A percentile compares a stretch with the other conserved stretches of the same genome.
These are phyloP conservation scores for Manis javanica DNA, from an alignment of 2,797 vertebrate species.

Conservation along the genomic window DNA sequence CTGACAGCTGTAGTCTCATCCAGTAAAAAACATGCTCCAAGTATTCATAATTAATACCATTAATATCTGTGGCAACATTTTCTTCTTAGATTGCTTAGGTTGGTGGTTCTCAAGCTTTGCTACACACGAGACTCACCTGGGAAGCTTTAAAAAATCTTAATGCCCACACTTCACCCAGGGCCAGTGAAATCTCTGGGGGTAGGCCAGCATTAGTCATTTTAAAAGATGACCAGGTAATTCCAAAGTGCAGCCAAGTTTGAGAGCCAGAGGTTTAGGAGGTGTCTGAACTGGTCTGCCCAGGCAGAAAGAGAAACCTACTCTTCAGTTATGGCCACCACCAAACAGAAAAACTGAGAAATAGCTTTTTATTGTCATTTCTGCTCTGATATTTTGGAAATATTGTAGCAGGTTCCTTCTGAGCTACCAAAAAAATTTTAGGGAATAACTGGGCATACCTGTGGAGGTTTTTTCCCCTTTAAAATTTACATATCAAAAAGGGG, in stretches of 20 bases:
- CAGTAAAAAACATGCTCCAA: not conserved
- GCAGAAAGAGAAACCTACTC: not conserved
- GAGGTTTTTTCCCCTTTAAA: not conserved
- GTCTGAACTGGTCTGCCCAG: not conserved
- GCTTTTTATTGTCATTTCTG: not conserved
- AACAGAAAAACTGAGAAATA: not conserved
- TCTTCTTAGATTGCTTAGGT: not conserved
- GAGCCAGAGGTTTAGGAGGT: not conserved
- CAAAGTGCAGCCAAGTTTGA: not conserved
- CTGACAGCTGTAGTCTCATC: not conserved
- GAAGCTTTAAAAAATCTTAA: not conserved
- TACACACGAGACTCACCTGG: not conserved
- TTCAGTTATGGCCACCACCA: not conserved
- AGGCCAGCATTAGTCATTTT: not conserved
- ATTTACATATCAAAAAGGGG: not conserved
- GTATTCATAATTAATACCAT: not conserved
- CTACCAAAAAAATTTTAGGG: not conserved
- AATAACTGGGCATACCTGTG: not conserved
- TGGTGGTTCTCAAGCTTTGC: not conserved
- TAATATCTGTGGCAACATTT: not conserved
- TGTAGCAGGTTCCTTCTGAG: not conserved
- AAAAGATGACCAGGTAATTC: not conserved
- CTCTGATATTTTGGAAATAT: conserved; percentile 19
- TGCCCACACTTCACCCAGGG: not conserved
- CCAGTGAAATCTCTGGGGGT: not conserved